Evolutionary conservation across 2,797 vertebrate genomes (phyloP).

Genomic region (Sparus aurata): DNA sequence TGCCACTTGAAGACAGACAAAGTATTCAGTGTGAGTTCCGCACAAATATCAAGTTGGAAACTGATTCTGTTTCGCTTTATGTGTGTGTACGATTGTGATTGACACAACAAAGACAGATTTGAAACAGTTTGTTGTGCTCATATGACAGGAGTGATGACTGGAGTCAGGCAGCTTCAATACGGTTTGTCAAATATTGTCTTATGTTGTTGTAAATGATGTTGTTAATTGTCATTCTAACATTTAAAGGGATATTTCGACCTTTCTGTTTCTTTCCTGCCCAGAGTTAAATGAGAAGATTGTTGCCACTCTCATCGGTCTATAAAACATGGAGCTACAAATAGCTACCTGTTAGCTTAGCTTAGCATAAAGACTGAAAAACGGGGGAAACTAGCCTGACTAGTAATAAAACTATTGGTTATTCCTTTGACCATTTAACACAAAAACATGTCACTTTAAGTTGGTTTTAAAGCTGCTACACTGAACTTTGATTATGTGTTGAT

Average conservation of each 20-base stretch:
- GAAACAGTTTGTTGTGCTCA: background rate
- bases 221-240: background rate
- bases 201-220: background rate
- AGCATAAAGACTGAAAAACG: conserved; percentile 1
- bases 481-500: too few species aligned
- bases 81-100: background rate
- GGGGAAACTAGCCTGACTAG: background rate
- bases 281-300: background rate
- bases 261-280: too few species aligned
- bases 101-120: background rate
- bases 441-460: background rate
- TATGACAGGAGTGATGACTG: background rate
- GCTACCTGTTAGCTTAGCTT: background rate
- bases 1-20: background rate
- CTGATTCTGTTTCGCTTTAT: background rate
- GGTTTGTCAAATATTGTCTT: background rate
- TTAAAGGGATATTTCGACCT: background rate
- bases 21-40: background rate
- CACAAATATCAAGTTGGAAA: background rate
- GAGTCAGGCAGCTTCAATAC: background rate
- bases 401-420: too few species aligned
- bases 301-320: background rate
- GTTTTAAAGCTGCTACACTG: background rate
- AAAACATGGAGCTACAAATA: background rate
- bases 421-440: background rate